Evolutionary conservation across 1,140 invertebrate species (phyloP), one percentile per base, ranked within the genome.

Genomic region (Aphidius ervi): DNA sequence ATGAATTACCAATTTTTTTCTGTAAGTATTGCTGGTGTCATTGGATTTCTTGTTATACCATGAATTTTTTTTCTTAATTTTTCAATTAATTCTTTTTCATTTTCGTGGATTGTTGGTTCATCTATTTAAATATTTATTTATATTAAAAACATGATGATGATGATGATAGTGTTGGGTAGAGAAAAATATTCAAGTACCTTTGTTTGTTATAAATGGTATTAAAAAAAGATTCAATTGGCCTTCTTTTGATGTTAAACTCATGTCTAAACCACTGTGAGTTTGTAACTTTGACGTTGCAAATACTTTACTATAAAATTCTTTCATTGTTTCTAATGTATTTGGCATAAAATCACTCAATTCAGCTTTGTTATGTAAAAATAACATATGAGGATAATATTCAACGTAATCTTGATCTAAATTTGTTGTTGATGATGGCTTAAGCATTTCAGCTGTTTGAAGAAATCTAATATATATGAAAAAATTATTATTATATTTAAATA

Each of bases 381-480:
- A 74, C 57, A 92, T 72, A 69, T 92, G 88, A 5, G 90, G 90
- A 72, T 89, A 87, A 76, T 87, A 86, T 68, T 91, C 89, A 3
- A 82, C 76, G 58, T 82, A 82, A 66, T 86, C 84, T 72, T 87
- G 86, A 68, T 87, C 85, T 66, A 81, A 78, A 42, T 82, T 82
- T 39, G 84, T 85, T 23, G 85, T 86, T 5, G 88, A 85, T 4
- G 87, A 86, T 4, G 92, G 92, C 72, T 92, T 92, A 67, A 94
- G 78, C 90, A 94, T 93, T 81, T 94, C 91, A 40, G 91, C 90
- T 55, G 89, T 86, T 77, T 91, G 88, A 23, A 93, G 75, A 77
- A 92, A 91, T 74, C 90, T 91, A 54, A 58, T 52, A 9, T 4
- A 20, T 39, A 40, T 10, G 39, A 39, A 37, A 5, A 9, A 53